These are phyloP conservation scores for Corticium candelabrum DNA, from an alignment of 37 sponge, comb jelly and placozoan species.

Conservation along the genomic window DNA sequence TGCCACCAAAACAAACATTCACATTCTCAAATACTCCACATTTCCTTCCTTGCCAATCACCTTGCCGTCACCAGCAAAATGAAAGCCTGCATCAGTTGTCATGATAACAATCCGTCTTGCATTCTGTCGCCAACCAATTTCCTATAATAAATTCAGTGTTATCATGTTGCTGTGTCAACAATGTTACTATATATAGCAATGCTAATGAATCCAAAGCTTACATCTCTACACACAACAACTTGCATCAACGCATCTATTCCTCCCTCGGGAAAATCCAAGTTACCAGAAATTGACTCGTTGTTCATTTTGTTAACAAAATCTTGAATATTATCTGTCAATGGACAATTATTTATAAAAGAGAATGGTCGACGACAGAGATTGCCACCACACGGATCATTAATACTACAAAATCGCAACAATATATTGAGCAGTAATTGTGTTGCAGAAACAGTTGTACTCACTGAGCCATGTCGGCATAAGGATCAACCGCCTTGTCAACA, in stretches of 20 bases:
- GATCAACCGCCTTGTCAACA: slow-evolving; percentile 35
- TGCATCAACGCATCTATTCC: slow-evolving; percentile 87
- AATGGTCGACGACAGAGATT: slow-evolving; percentile 12
- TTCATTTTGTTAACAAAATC: slow-evolving; percentile 11
- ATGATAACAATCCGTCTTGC: slow-evolving; percentile 72
- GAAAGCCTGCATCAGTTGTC: slow-evolving; percentile 83
- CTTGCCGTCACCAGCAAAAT: slow-evolving; percentile 91
- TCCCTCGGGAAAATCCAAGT: slow-evolving; percentile 81
- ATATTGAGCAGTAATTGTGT: too few species aligned
- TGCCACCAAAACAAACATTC: too few species aligned
- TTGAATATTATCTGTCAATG: slow-evolving; percentile 5
- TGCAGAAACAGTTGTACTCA: neutral
- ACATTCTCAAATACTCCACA: too few species aligned
- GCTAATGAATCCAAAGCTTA: too few species aligned
- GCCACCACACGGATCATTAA: slow-evolving; percentile 13
- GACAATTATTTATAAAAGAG: slow-evolving; percentile 10
- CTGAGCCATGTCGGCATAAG: slow-evolving; percentile 10
- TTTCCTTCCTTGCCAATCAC: too few species aligned
- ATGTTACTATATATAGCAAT: too few species aligned
- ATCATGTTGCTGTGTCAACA: too few species aligned
- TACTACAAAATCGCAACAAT: slow-evolving; percentile 12
- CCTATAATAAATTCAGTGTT: too few species aligned
- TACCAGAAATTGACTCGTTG: slow-evolving; percentile 43
- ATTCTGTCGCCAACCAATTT: slow-evolving; percentile 80
- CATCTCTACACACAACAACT: slow-evolving; percentile 59